phyloP scores from a whole-genome alignment of 1,140 invertebrate genomes.

The Drosophila parvula region DNA sequence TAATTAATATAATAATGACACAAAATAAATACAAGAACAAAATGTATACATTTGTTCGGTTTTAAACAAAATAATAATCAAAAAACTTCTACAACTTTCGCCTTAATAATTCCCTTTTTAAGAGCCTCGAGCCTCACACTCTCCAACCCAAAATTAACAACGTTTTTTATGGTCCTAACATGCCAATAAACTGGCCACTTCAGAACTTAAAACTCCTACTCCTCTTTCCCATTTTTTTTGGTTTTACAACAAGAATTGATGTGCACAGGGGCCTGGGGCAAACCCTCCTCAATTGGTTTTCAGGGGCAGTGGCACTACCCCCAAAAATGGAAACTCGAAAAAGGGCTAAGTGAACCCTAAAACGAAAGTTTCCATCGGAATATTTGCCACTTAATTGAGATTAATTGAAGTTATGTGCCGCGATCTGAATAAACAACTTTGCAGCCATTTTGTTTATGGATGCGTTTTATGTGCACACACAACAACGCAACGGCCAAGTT shows the following conservation, averaged over 20 bases:
- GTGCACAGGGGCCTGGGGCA: constrained; percentile 51
- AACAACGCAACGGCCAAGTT: constrained; percentile 1
- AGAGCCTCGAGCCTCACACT: neutral
- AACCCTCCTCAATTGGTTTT: constrained; percentile 72
- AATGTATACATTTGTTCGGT: neutral
- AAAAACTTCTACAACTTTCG: neutral
- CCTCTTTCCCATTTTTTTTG: constrained; percentile 22
- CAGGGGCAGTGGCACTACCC: constrained; percentile 30
- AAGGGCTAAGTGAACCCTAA: constrained; percentile 67
- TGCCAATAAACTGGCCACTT: constrained; percentile 61
- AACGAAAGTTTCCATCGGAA: constrained; percentile 44
- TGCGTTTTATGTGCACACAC: constrained; percentile 74
- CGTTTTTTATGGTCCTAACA: constrained; percentile 56
- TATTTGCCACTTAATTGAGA: constrained; percentile 79
- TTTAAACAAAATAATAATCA: neutral
- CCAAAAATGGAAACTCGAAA: constrained; percentile 34
- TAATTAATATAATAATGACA: neutral
- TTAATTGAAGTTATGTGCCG: constrained; percentile 75
- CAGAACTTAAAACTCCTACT: constrained; percentile 34
- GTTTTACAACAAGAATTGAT: constrained; percentile 65
- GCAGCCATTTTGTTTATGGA: constrained; percentile 70
- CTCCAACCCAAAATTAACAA: constrained; percentile 34
- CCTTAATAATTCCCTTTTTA: neutral
- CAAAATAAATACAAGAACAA: neutral
- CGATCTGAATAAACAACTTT: constrained; percentile 74